Evolutionary conservation across 2,888 invertebrate species (phyloP).

Genomic region (Scrobipalpa costella): DNA sequence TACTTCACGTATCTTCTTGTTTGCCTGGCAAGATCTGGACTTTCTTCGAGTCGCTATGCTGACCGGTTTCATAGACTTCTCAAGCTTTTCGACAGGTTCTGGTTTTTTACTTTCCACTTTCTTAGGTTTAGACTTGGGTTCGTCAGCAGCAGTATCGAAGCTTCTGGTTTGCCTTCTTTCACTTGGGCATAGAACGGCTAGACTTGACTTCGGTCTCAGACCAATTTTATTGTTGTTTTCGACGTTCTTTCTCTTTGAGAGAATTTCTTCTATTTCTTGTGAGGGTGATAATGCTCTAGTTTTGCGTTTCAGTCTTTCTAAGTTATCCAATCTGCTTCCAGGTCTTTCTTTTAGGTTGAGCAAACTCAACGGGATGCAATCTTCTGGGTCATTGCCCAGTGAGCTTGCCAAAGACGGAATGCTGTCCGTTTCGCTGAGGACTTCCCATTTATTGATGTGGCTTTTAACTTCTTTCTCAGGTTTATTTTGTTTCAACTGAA

Average conservation of each 20-base stretch:
- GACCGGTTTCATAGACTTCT: conserved; percentile 52
- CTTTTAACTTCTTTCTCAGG: conserved; percentile 67
- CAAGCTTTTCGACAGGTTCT: conserved; percentile 37
- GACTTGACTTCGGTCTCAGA: conserved; percentile 71
- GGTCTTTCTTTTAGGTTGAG: conserved; percentile 70
- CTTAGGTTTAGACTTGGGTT: conserved; percentile 55
- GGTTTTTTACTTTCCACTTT: conserved; percentile 44
- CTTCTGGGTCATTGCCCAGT: conserved; percentile 80
- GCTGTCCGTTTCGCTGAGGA: conserved; percentile 82
- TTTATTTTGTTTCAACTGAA: conserved; percentile 69
- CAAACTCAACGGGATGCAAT: conserved; percentile 79
- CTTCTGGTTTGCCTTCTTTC: conserved; percentile 70
- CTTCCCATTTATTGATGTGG: conserved; percentile 79
- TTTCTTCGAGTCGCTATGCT: conserved; percentile 64
- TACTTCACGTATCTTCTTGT: conserved; percentile 62
- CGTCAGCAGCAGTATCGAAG: conserved; percentile 62
- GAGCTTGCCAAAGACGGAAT: conserved; percentile 76
- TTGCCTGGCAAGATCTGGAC: conserved; percentile 66
- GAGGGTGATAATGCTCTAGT: conserved; percentile 81
- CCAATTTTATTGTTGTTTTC: conserved; percentile 62
- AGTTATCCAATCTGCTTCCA: conserved; percentile 57
- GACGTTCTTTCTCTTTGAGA: conserved; percentile 67
- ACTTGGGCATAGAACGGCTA: conserved; percentile 68
- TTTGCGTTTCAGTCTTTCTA: conserved; percentile 77
- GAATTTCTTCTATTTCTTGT: conserved; percentile 80